Percentiles rank a stretch among this genome's conserved stretches.
Conservation (phyloP, 1,140 invertebrate genomes). For the Diorhabda carinulata region DNA sequence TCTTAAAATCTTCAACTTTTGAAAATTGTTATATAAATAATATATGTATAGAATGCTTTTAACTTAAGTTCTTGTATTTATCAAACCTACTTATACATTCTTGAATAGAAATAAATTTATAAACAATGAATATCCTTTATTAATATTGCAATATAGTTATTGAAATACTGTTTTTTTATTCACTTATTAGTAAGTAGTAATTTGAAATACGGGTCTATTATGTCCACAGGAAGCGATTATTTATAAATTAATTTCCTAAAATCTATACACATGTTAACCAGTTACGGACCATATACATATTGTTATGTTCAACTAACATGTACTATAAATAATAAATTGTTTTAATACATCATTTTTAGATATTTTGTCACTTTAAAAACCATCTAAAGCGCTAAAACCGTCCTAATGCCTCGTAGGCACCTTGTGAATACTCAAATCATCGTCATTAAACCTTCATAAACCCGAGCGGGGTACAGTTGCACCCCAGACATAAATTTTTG, state of each 20-base stretch:
- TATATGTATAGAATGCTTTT: slow-evolving; percentile 18
- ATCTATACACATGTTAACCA: slow-evolving; percentile 29
- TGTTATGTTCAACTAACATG: slow-evolving; percentile 37
- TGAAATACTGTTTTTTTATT: slow-evolving; percentile 10
- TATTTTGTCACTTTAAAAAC: not conserved
- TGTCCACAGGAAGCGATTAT: slow-evolving; percentile 24
- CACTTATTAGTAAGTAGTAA: slow-evolving; percentile 9
- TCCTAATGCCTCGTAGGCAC: too few relatives aligned
- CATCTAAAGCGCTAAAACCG: too few relatives aligned
- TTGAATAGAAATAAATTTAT: slow-evolving; percentile 2
- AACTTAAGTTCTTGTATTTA: slow-evolving; percentile 13
- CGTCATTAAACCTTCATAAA: too few relatives aligned
- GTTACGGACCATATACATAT: slow-evolving; percentile 32
- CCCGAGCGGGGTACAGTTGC: too few relatives aligned
- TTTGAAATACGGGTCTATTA: slow-evolving; percentile 21
- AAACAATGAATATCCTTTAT: slow-evolving; percentile 12
- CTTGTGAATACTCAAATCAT: too few relatives aligned
- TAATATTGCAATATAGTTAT: slow-evolving; percentile 11
- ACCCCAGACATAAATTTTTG: too few relatives aligned
- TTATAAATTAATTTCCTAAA: slow-evolving; percentile 21
- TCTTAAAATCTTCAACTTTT: slow-evolving; percentile 22
- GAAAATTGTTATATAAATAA: slow-evolving; percentile 18
- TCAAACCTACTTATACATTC: slow-evolving; percentile 4
- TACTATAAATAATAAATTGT: slow-evolving; percentile 38
- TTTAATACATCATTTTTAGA: slow-evolving; percentile 29